Percentiles rank a stretch among this genome's conserved stretches.
Conservation (phyloP, 1,140 invertebrate species). For the Neodiprion fabricii region DNA sequence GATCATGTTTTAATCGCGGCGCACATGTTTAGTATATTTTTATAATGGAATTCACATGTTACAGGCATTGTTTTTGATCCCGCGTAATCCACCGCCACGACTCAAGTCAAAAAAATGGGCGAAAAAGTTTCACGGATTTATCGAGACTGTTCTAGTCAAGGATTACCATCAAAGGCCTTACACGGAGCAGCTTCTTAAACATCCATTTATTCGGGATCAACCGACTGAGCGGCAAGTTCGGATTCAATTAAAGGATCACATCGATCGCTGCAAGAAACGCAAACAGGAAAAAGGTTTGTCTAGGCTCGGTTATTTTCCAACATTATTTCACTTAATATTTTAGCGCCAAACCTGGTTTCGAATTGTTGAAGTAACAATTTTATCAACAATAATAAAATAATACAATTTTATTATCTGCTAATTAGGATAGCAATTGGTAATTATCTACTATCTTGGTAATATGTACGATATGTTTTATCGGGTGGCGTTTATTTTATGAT, state of each 20-base stretch:
- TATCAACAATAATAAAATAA: too few relatives aligned
- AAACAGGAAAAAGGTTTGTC: slow-evolving; percentile 82
- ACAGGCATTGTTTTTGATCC: slow-evolving; percentile 93
- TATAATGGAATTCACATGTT: slow-evolving; percentile 16
- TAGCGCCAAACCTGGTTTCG: too few relatives aligned
- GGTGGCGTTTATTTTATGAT: too few relatives aligned
- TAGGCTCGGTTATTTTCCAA: neutral
- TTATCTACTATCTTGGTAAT: too few relatives aligned
- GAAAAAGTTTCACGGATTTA: slow-evolving; percentile 93
- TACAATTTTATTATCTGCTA: too few relatives aligned
- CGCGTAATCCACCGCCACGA: slow-evolving; percentile 94
- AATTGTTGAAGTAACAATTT: too few relatives aligned
- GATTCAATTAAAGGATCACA: slow-evolving; percentile 99
- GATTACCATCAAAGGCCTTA: slow-evolving; percentile 98
- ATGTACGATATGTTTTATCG: too few relatives aligned
- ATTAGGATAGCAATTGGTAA: too few relatives aligned
- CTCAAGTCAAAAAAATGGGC: slow-evolving; percentile 99
- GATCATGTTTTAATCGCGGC: neutral
- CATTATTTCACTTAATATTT: neutral
- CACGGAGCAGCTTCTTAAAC: slow-evolving; percentile 96
- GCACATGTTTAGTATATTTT: slow-evolving; percentile 1
- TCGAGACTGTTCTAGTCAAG: slow-evolving; percentile 91
- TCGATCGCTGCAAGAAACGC: slow-evolving; percentile 95
- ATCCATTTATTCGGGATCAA: slow-evolving; percentile 97
- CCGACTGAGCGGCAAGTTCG: slow-evolving; percentile 97